These are phyloP conservation scores for Chymomyza procnemis DNA, from an alignment of 2,888 invertebrate genomes.

Conservation along the genomic window DNA sequence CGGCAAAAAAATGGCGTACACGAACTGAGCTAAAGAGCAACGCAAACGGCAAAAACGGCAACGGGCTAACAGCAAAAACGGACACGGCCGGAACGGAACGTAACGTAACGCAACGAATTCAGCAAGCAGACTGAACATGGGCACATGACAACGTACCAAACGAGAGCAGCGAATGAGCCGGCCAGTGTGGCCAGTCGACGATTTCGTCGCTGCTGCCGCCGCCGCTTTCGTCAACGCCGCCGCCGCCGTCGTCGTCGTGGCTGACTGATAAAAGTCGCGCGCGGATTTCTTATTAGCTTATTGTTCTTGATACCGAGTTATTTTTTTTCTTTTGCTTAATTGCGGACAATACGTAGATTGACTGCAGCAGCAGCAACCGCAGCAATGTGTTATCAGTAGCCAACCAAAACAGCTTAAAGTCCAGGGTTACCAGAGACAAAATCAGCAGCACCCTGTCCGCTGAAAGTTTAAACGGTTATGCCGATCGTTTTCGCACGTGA, in stretches of 20 bases:
- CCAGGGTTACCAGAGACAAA: constrained; percentile 13
- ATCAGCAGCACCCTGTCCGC: no score
- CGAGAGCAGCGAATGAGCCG: constrained; percentile 10
- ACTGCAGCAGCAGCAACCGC: constrained; percentile 7
- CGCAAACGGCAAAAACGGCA: constrained; percentile 36
- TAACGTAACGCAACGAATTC: constrained; percentile 64
- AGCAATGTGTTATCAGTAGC: constrained; percentile 24
- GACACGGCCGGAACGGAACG: constrained; percentile 47
- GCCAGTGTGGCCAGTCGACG: constrained; percentile 17
- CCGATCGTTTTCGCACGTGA: no score
- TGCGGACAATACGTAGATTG: background rate
- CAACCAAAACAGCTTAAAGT: background rate
- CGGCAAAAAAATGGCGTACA: background rate
- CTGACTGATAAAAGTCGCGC: constrained; percentile 56
- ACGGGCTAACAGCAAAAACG: constrained; percentile 14
- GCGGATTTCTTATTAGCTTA: constrained; percentile 48
- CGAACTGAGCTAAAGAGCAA: background rate
- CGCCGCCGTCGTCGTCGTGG: constrained; percentile 27
- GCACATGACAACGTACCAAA: constrained; percentile 38
- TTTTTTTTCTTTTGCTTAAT: constrained; percentile 1
- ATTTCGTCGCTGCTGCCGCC: background rate
- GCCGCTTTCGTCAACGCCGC: constrained; percentile 18
- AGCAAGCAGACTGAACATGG: constrained; percentile 63
- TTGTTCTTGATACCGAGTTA: constrained; percentile 40
- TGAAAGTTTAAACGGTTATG: no score